Evolutionary conservation across 2,888 invertebrate genomes (phyloP).

Genomic region (Brachyopa scutellaris): DNA sequence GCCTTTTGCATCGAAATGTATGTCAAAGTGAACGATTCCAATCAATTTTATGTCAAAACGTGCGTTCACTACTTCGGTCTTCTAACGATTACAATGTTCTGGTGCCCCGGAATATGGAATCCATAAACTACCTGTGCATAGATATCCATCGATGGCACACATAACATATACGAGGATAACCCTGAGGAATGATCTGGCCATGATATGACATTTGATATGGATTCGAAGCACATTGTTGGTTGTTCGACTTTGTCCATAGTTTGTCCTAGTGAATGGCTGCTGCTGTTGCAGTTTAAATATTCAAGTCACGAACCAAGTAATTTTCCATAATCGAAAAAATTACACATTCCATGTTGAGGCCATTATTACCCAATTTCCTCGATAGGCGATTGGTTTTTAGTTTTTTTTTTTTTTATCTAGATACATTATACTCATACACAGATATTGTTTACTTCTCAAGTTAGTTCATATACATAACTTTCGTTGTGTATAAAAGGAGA

Average conservation of each 20-base stretch:
- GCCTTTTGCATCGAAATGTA: slow-evolving; percentile 42
- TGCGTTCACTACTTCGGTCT: background rate
- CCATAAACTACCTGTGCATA: slow-evolving; percentile 31
- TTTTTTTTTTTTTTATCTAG: slow-evolving; percentile 1
- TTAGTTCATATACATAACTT: slow-evolving; percentile 25
- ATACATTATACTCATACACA: no score
- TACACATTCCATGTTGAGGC: slow-evolving; percentile 57
- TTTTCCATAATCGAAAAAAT: slow-evolving; percentile 65
- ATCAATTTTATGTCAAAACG: slow-evolving; percentile 58
- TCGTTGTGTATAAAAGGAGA: slow-evolving; percentile 14
- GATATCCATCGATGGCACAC: slow-evolving; percentile 20
- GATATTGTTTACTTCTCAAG: background rate
- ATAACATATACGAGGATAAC: no score
- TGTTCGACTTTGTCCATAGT: background rate
- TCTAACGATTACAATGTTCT: no score
- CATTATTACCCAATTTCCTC: slow-evolving; percentile 64
- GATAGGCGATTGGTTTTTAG: slow-evolving; percentile 37
- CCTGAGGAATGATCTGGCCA: slow-evolving; percentile 1
- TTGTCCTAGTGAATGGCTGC: no score
- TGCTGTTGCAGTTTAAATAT: slow-evolving; percentile 11
- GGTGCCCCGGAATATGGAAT: no score
- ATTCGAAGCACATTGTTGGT: slow-evolving; percentile 1
- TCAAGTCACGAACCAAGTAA: slow-evolving; percentile 62
- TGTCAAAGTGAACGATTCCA: slow-evolving; percentile 43
- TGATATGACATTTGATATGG: slow-evolving; percentile 32